These are phyloP conservation scores for Scleropages formosus DNA, from an alignment of 2,797 vertebrate genomes.

Conservation along the genomic window DNA sequence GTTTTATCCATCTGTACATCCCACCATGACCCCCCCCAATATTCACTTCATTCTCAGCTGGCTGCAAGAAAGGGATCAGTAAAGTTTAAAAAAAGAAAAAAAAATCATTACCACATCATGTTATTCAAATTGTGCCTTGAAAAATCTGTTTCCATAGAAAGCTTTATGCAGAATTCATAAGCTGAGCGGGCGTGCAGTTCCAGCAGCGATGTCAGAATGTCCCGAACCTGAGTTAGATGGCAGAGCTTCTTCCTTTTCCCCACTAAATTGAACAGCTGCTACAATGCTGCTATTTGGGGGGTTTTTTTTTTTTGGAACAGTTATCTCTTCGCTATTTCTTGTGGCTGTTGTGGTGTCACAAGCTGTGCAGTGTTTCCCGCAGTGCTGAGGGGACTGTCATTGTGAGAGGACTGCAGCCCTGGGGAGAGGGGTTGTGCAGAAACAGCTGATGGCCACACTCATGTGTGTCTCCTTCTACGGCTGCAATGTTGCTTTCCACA, in stretches of 20 bases:
- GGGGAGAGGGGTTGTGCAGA: background rate
- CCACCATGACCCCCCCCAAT: background rate
- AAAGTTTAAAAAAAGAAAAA: too few species aligned
- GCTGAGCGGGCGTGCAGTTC: background rate
- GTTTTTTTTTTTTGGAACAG: background rate
- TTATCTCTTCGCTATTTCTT: constrained; percentile 28
- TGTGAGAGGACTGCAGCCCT: background rate
- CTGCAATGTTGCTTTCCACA: constrained; percentile 30
- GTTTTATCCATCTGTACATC: too few species aligned
- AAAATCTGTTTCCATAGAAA: constrained; percentile 48
- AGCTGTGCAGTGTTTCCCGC: constrained; percentile 7
- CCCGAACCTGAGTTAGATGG: background rate
- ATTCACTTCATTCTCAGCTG: background rate
- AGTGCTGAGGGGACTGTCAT: constrained; percentile 18
- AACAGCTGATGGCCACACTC: constrained; percentile 34
- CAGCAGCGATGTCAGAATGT: background rate
- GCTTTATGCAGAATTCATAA: constrained; percentile 25
- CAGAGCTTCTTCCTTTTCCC: background rate
- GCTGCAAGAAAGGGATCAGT: background rate
- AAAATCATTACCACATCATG: constrained; percentile 32
- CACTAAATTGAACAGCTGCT: constrained; percentile 27
- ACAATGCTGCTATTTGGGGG: constrained; percentile 59
- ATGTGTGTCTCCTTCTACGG: constrained; percentile 25
- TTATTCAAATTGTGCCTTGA: constrained; percentile 62
- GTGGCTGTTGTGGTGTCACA: constrained; percentile 32